A percentile compares a stretch with the other conserved stretches of the same genome.
These are phyloP conservation scores for Eilema depressum DNA, from an alignment of 2,888 invertebrate genomes.

Conservation along the genomic window DNA sequence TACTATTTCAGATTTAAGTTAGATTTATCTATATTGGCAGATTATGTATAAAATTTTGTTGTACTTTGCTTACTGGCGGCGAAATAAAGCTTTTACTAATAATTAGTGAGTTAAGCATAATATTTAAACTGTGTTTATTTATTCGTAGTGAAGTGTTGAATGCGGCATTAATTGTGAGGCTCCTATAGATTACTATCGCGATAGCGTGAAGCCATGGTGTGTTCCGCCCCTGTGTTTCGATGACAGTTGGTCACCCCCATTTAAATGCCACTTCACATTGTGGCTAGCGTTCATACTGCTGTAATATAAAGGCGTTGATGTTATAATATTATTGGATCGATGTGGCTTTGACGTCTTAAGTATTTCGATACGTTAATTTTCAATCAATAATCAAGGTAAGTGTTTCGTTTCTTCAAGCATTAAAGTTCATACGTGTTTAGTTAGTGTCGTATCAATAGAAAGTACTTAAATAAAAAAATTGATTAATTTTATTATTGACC, in stretches of 20 bases:
- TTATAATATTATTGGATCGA: slow-evolving; percentile 68
- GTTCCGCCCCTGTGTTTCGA: slow-evolving; percentile 79
- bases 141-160: slow-evolving; percentile 73
- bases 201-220: slow-evolving; percentile 80
- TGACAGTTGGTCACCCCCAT: slow-evolving; percentile 87
- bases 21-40: not conserved
- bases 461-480: not conserved
- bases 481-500: not conserved
- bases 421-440: not conserved
- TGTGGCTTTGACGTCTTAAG: slow-evolving; percentile 37
- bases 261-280: slow-evolving; percentile 85
- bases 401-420: slow-evolving; percentile 5
- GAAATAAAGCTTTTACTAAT: slow-evolving; percentile 12
- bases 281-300: slow-evolving; percentile 83
- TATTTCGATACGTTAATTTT: slow-evolving; percentile 18
- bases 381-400: slow-evolving; percentile 3
- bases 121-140: slow-evolving; percentile 51
- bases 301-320: slow-evolving; percentile 72
- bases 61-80: slow-evolving; percentile 3
- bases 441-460: not conserved
- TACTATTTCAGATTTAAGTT: slow-evolving; percentile 28
- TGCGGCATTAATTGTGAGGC: slow-evolving; percentile 80
- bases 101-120: slow-evolving; percentile 32
- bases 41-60: no score
- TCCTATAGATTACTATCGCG: slow-evolving; percentile 84